A percentile compares a stretch with the other conserved stretches of the same genome.
These are phyloP conservation scores for Porites rus DNA, from an alignment of 92 coral and sea anemone genomes.

Conservation along the genomic window DNA sequence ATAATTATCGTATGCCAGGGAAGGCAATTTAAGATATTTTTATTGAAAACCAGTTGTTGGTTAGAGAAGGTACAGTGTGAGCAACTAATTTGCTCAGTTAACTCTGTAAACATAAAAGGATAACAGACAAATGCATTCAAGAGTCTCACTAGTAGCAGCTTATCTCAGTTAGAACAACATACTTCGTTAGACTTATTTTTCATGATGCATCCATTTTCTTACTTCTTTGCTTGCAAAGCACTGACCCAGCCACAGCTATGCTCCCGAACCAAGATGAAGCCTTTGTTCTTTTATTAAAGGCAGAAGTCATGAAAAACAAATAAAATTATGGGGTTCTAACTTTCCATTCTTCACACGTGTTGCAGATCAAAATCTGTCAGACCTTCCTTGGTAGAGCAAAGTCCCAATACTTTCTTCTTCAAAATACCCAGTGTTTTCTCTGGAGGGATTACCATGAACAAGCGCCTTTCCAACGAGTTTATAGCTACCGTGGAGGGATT, in stretches of 20 bases:
- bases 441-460: too few species aligned
- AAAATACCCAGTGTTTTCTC: too few species aligned
- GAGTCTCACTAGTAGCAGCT: not conserved
- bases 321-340: constrained; percentile 2
- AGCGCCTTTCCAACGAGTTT: too few species aligned
- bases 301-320: not conserved
- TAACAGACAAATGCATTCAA: constrained; percentile 7
- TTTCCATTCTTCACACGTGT: not conserved
- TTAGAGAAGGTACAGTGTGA: not conserved
- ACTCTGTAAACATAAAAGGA: not conserved
- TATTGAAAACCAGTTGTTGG: not conserved
- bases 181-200: not conserved
- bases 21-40: not conserved
- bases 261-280: not conserved
- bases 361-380: too few species aligned
- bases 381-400: too few species aligned
- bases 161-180: not conserved
- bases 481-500: too few species aligned
- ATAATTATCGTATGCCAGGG: not conserved
- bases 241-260: constrained; percentile 7
- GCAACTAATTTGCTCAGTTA: constrained; percentile 9
- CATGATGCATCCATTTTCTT: too few species aligned
- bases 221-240: not conserved
- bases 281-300: not conserved
- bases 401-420: too few species aligned